Evolutionary conservation across 2,888 invertebrate genomes (phyloP).

Genomic region (Abrostola triplasia): DNA sequence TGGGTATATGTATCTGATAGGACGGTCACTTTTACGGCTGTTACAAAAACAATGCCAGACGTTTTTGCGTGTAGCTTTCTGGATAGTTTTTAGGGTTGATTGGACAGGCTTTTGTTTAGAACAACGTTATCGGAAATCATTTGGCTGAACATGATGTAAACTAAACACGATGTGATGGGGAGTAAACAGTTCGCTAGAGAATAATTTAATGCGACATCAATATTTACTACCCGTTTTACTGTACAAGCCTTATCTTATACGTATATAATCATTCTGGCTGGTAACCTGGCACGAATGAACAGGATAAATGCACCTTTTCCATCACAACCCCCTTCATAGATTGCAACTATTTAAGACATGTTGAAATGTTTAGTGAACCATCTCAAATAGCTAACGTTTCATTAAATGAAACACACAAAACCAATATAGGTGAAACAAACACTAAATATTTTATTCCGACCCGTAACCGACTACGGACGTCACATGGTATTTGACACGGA

Average conservation of each 20-base stretch:
- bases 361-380: too few species aligned
- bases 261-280: too few species aligned
- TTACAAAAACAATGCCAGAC: conserved; percentile 43
- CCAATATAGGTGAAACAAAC: neutral
- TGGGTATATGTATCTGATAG: conserved; percentile 51
- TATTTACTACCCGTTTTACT: too few species aligned
- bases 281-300: too few species aligned
- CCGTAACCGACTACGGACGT: conserved; percentile 2
- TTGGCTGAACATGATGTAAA: neutral
- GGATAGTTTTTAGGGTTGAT: conserved; percentile 6
- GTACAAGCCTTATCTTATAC: too few species aligned
- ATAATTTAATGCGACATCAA: too few species aligned
- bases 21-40: conserved; percentile 30
- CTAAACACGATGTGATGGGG: neutral
- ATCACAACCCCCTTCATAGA: too few species aligned
- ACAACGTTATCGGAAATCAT: neutral
- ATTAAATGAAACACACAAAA: neutral
- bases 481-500: conserved; percentile 41
- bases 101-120: neutral
- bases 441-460: conserved; percentile 3
- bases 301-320: too few species aligned
- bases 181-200: too few species aligned
- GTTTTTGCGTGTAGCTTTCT: conserved; percentile 12
- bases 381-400: too few species aligned
- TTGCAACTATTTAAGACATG: too few species aligned